Evolutionary conservation across 1,140 invertebrate species (phyloP), one percentile per base, ranked within the genome.

Genomic region (Diploscapter pachys): DNA sequence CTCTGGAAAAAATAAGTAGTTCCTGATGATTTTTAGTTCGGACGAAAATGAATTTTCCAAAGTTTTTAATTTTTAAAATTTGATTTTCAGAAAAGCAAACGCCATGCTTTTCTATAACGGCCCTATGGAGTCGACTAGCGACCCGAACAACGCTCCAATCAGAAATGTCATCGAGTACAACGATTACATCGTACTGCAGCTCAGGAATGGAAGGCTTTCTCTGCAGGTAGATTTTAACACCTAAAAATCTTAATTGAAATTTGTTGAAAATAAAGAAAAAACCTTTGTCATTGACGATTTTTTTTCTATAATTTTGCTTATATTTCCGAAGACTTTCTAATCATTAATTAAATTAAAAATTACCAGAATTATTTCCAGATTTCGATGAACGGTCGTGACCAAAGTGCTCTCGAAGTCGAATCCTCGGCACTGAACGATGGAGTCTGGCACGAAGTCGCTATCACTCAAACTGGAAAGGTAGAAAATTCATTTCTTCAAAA

Each of bases 91-190:
- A 9, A 63, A 76, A 71, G 31, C 55, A 31, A 75, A 83, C 68
- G 82, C 79, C n/a, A 51, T 83, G 48, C 71, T 83, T 8, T 68
- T 83, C 8, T 83, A 83, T 74, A 84, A 84, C 68, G 81, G 81
- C 59, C 82, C 81, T 54, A 80, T 83, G 73, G 74, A 79, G 54
- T 74, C 70, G 6, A 72, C 69, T 31, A 75, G 71, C 8, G 80
- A 81, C 56, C 59, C 56, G 9, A 71, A 69, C 4, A 31, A 31
- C 31, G 31, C 31, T 31, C 31, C 31, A 31, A 31, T 31, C 31
- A 31, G 31, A 31, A 31, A 31, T 31, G 31, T 31, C 31, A 71
- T 82, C 71, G 78, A 80, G 13, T 82, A 82, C 64, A 63, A 72
- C 8, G 81, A 82, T 65, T 80, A 75, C 70, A 73, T 80, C 48